Evolutionary conservation across 2,888 invertebrate genomes (phyloP).

Genomic region (Magallana nippona): DNA sequence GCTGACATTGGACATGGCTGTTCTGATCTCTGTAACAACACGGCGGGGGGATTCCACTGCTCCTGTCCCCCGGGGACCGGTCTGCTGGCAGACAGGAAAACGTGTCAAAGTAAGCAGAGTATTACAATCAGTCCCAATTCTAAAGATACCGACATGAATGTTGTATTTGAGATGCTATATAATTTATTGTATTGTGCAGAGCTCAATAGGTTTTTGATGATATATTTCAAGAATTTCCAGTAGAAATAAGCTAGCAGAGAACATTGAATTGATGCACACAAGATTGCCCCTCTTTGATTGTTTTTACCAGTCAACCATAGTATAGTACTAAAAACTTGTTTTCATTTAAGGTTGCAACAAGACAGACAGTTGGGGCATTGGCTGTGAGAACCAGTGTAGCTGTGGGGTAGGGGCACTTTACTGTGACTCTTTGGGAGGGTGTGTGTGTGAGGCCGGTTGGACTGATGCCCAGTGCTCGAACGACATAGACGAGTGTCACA

Average conservation of each 20-base stretch:
- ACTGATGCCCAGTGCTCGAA: slow-evolving; percentile 48
- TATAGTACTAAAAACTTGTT: not conserved
- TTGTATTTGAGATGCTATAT: too few species aligned
- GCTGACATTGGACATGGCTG: slow-evolving; percentile 45
- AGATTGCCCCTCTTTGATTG: too few species aligned
- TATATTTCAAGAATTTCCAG: too few species aligned
- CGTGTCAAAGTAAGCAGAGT: slow-evolving; percentile 53
- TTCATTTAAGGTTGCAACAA: slow-evolving; percentile 39
- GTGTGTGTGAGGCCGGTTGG: slow-evolving; percentile 40
- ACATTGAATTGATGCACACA: too few species aligned
- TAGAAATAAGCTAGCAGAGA: too few species aligned
- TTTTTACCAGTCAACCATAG: too few species aligned
- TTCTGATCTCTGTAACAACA: slow-evolving; percentile 56
- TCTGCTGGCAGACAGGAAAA: slow-evolving; percentile 53
- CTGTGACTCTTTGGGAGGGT: slow-evolving; percentile 42
- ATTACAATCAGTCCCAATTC: too few species aligned
- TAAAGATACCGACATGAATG: too few species aligned
- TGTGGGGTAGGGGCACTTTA: slow-evolving; percentile 34
- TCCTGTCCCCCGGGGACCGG: slow-evolving; percentile 53
- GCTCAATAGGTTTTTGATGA: too few species aligned
- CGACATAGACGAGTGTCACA: slow-evolving; percentile 51
- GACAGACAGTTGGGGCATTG: slow-evolving; percentile 41
- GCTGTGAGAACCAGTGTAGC: slow-evolving; percentile 43
- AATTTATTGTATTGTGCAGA: too few species aligned
- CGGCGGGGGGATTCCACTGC: slow-evolving; percentile 53